A percentile compares a stretch with the other conserved stretches of the same genome.
Conservation (phyloP, 2,888 invertebrate genomes). For the Rhagophthalmus giganteus region DNA sequence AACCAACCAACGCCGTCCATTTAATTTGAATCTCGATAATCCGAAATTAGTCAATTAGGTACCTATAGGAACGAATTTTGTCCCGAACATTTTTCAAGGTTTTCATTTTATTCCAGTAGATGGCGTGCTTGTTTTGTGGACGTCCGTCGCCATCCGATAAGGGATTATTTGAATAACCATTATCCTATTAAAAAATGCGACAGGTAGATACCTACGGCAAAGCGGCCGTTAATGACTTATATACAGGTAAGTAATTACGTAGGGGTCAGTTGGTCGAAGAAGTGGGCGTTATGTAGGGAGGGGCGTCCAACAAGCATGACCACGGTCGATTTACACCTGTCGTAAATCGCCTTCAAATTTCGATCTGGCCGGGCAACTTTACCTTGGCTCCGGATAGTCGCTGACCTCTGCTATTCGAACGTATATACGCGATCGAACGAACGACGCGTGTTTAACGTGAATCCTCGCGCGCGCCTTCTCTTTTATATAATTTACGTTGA, state of each 20-base stretch:
- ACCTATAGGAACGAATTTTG: too few relatives aligned
- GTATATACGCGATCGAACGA: constrained; percentile 11
- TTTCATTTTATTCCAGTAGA: too few relatives aligned
- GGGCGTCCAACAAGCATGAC: constrained; percentile 36
- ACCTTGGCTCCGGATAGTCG: constrained; percentile 18
- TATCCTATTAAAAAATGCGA: constrained; percentile 4
- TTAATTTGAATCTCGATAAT: too few relatives aligned
- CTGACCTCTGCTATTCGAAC: constrained; percentile 18
- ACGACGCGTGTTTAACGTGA: neutral
- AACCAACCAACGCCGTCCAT: too few relatives aligned
- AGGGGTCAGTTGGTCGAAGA: constrained; percentile 36
- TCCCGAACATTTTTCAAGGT: too few relatives aligned
- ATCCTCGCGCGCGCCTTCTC: neutral
- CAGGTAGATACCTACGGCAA: neutral
- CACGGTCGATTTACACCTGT: constrained; percentile 36
- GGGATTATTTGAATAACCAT: too few relatives aligned
- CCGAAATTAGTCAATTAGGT: too few relatives aligned
- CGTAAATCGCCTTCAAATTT: constrained; percentile 32
- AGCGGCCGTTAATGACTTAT: constrained; percentile 7
- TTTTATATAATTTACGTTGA: neutral
- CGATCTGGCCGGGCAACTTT: constrained; percentile 7
- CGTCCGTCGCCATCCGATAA: too few relatives aligned
- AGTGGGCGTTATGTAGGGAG: constrained; percentile 38
- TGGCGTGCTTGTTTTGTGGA: too few relatives aligned
- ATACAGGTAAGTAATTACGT: constrained; percentile 21